A percentile compares a stretch with the other conserved stretches of the same genome.
Conservation (phyloP, 1,140 invertebrate genomes). For the Mesaphorura yosii region DNA sequence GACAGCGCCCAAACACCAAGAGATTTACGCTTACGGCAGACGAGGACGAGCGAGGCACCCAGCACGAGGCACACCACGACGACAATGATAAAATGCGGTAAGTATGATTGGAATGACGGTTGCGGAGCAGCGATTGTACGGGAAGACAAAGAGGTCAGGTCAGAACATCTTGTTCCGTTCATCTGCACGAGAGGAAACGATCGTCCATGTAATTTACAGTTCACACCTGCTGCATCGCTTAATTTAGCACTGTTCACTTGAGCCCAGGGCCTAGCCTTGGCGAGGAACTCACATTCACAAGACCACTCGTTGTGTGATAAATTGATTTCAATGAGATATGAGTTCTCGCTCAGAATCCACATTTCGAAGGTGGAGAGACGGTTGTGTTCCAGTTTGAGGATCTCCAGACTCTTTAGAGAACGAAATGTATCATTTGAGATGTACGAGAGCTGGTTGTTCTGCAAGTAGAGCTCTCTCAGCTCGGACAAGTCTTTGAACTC, state of each 20-base stretch:
- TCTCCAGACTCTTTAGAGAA: conserved; percentile 64
- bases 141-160: conserved; percentile 32
- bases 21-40: conserved; percentile 38
- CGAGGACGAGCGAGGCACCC: not conserved
- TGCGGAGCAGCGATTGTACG: conserved; percentile 28
- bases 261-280: conserved; percentile 35
- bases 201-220: conserved; percentile 23
- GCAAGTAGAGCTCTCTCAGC: conserved; percentile 70
- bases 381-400: conserved; percentile 73
- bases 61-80: not conserved
- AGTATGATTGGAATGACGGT: conserved; percentile 29
- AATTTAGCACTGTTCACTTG: conserved; percentile 47
- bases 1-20: conserved; percentile 37
- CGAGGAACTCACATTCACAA: conserved; percentile 39
- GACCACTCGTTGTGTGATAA: conserved; percentile 39
- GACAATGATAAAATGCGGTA: conserved; percentile 34
- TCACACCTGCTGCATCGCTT: conserved; percentile 44
- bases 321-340: conserved; percentile 35
- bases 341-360: conserved; percentile 36
- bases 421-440: conserved; percentile 76
- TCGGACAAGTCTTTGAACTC: conserved; percentile 70
- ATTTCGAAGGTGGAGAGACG: conserved; percentile 60
- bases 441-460: conserved; percentile 69
- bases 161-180: conserved; percentile 33
- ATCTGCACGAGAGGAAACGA: conserved; percentile 31